Percentiles rank a stretch among this genome's conserved stretches.
Conservation (phyloP, 2,797 vertebrate species). For the Esox lucius region DNA sequence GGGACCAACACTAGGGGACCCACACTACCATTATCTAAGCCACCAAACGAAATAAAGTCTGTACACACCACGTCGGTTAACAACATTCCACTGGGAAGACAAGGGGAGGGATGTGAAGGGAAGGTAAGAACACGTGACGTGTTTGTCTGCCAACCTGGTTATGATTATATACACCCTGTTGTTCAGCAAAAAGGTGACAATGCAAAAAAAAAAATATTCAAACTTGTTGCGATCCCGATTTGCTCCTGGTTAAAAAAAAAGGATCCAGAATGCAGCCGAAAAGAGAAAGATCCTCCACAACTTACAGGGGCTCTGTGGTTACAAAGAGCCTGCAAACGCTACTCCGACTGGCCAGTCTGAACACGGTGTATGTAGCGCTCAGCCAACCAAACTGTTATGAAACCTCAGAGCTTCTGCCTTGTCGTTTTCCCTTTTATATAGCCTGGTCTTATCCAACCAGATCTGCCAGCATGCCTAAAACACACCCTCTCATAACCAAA, state of each 20-base stretch:
- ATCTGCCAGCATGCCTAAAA: constrained; percentile 42
- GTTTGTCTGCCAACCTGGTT: constrained; percentile 50
- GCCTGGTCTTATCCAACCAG: constrained; percentile 64
- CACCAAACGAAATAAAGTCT: background rate
- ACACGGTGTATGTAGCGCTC: constrained; percentile 18
- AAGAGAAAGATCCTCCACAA: constrained; percentile 44
- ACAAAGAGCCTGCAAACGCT: constrained; percentile 3
- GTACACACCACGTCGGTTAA: background rate
- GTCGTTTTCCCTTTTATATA: constrained; percentile 69
- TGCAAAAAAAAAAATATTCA: constrained; percentile 22
- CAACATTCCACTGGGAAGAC: background rate
- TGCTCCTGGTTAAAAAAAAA: constrained; percentile 22
- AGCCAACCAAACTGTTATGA: constrained; percentile 28
- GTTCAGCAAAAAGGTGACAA: background rate
- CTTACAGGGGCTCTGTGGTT: constrained; percentile 30
- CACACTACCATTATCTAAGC: background rate
- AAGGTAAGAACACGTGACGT: constrained; percentile 24
- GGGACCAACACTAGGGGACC: too few species aligned
- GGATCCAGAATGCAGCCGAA: background rate
- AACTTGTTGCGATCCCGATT: constrained; percentile 33
- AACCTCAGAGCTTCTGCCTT: constrained; percentile 35
- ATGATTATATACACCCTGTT: constrained; percentile 19
- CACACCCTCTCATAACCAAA: constrained; percentile 48
- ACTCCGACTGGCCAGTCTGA: constrained; percentile 11
- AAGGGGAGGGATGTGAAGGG: constrained; percentile 11